A percentile compares a stretch with the other conserved stretches of the same genome.
Conservation (phyloP, 2,113 vertebrate genomes). For the Heliornis fulica region DNA sequence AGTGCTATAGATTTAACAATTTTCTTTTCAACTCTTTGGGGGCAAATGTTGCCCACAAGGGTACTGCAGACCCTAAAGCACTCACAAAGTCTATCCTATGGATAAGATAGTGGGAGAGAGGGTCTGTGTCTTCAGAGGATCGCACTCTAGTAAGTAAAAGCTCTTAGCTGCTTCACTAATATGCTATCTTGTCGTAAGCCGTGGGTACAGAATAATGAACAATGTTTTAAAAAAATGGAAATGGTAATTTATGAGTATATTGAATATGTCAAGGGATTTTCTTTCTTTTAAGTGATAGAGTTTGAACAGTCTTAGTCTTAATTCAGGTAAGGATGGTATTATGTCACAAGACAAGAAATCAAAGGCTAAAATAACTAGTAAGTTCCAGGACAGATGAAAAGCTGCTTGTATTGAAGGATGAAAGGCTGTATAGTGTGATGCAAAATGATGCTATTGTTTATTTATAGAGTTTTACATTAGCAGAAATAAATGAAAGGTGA, state of each 20-base stretch:
- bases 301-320: constrained; percentile 49
- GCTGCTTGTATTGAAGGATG: neutral
- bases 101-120: constrained; percentile 53
- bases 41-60: constrained; percentile 46
- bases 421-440: neutral
- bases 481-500: neutral
- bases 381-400: neutral
- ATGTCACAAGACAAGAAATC: constrained; percentile 26
- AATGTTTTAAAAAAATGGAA: constrained; percentile 11
- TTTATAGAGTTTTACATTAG: neutral
- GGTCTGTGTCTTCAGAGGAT: constrained; percentile 48
- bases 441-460: neutral
- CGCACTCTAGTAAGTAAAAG: constrained; percentile 53
- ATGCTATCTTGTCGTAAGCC: neutral
- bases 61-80: constrained; percentile 45
- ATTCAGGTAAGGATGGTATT: constrained; percentile 63
- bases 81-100: constrained; percentile 62
- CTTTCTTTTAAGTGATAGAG: constrained; percentile 47
- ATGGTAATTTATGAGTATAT: constrained; percentile 27
- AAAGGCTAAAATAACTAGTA: constrained; percentile 7
- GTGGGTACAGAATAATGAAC: neutral
- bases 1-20: constrained; percentile 12
- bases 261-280: constrained; percentile 21
- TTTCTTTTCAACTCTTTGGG: constrained; percentile 28
- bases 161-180: constrained; percentile 14